Evolutionary conservation across 2,113 vertebrate species (phyloP), one percentile per base, ranked within the genome.

Genomic region (Puma concolor): DNA sequence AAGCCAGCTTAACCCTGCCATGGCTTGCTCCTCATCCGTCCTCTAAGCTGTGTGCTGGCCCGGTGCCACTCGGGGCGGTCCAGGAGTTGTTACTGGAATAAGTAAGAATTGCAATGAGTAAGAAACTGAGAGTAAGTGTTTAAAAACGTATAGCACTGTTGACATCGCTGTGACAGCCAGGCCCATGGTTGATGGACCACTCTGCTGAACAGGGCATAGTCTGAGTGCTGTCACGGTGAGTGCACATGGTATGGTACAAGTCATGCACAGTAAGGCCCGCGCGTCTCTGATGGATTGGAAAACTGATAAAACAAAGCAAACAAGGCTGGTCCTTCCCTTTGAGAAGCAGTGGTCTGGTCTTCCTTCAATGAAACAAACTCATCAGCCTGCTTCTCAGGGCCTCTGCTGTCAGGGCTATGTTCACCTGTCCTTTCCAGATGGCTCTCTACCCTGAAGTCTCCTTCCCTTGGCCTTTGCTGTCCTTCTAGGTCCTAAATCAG

Each of bases 371-470:
- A 57, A 41, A 15, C 36, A n/a, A 38, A 38, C 44, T 17, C 33
- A 15, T 60, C 31, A 23, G 33, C 33, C 29, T 29, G n/a, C 72
- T 36, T 52, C 52, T 64, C 86, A 15, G 25, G 44, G n/a, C 27
- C 29, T 64, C 31, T 16, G 21, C 54, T 11, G 17, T 6, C 0
- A 1, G 16, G 60, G 33, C 88, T n/a, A 10, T 27, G 5, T 16
- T 27, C 14, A 19, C 29, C 17, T 14, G 1, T 25, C 31, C 23
- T 17, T 50, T 38, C 48, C 27, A 8, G 50, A 3, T 27, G 0
- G 6, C 52, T 36, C 3, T 64, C 6, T 0, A 3, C 12, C 41
- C 38, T 13, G 48, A 67, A 3, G 25, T 21, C n/a, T 5, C 33
- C 54, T 81, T 93, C 48, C 72, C 21, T 63, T 31, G 14, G 27